Percentiles rank a stretch among this genome's conserved stretches.
Conservation (phyloP, 2,113 vertebrate species). For the Oceanites oceanicus region DNA sequence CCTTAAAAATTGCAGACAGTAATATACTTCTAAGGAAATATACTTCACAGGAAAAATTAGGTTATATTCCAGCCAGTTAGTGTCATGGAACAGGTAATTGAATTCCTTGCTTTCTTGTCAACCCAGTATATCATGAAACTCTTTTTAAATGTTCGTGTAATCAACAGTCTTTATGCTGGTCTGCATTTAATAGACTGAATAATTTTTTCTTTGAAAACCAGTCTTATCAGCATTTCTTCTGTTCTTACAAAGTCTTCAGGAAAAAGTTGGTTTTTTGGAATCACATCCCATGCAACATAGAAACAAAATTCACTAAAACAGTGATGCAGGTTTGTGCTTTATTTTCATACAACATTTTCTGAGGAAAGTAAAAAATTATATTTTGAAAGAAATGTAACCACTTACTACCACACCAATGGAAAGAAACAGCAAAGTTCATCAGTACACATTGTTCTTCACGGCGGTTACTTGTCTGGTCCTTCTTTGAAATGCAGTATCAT, state of each 20-base stretch:
- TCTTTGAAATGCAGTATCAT: neutral
- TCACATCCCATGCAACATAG: neutral
- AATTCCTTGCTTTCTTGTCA: constrained; percentile 2
- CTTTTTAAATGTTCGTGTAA: neutral
- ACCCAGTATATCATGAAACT: neutral
- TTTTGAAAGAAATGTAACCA: neutral
- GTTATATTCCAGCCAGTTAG: neutral
- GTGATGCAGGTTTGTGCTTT: neutral
- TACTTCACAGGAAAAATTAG: neutral
- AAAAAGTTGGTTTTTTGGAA: neutral
- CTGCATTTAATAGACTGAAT: neutral
- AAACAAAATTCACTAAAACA: neutral
- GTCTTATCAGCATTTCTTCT: neutral
- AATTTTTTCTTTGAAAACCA: neutral
- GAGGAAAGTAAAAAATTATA: neutral
- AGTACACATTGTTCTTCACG: neutral
- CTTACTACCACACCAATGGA: neutral
- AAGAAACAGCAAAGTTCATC: neutral
- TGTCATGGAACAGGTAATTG: neutral
- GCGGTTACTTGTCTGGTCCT: neutral
- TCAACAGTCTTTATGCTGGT: neutral
- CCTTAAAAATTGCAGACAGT: neutral
- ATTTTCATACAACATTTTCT: neutral
- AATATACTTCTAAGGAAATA: neutral
- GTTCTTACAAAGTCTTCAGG: neutral